Percentiles rank a stretch among this genome's conserved stretches.
phyloP scores from a whole-genome alignment of 1,140 invertebrate species.

The Cylas formicarius region DNA sequence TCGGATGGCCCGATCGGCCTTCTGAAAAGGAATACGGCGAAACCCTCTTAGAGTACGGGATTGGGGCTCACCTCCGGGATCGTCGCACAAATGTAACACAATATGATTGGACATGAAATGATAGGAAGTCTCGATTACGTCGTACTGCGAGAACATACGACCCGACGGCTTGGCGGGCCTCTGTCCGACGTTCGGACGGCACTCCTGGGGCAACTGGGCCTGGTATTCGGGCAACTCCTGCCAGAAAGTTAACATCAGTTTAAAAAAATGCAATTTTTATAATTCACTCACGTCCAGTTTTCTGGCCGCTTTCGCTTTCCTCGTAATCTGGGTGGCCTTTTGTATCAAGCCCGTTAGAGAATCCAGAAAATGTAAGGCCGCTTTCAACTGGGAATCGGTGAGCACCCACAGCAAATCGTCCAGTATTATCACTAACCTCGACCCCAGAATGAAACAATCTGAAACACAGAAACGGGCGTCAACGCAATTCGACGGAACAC shows the following conservation, averaged over 20 bases:
- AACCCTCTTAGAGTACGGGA: slow-evolving; percentile 5
- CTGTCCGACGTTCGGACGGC: slow-evolving; percentile 38
- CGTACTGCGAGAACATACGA: slow-evolving; percentile 78
- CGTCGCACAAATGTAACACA: slow-evolving; percentile 96
- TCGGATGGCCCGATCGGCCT: slow-evolving; percentile 74
- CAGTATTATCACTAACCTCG: slow-evolving; percentile 83
- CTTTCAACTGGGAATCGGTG: slow-evolving; percentile 93
- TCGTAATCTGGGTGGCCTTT: slow-evolving; percentile 71
- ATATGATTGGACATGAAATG: slow-evolving; percentile 91
- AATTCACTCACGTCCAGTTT: slow-evolving; percentile 68
- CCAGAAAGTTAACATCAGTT: slow-evolving; percentile 4
- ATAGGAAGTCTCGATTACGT: slow-evolving; percentile 96
- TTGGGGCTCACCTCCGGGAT: slow-evolving; percentile 67
- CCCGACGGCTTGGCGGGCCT: slow-evolving; percentile 36
- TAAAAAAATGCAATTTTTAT: not conserved
- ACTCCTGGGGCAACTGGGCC: slow-evolving; percentile 65
- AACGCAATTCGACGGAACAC: not conserved
- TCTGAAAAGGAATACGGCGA: slow-evolving; percentile 43
- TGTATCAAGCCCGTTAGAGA: slow-evolving; percentile 81
- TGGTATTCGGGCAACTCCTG: slow-evolving; percentile 74
- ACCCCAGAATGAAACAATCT: slow-evolving; percentile 93
- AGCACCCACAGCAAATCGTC: slow-evolving; percentile 98
- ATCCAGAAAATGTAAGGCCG: slow-evolving; percentile 88
- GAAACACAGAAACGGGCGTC: slow-evolving; percentile 26
- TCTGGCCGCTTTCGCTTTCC: slow-evolving; percentile 80